Conservation (phyloP, 2,888 invertebrate species). For the Malachius bipustulatus region DNA sequence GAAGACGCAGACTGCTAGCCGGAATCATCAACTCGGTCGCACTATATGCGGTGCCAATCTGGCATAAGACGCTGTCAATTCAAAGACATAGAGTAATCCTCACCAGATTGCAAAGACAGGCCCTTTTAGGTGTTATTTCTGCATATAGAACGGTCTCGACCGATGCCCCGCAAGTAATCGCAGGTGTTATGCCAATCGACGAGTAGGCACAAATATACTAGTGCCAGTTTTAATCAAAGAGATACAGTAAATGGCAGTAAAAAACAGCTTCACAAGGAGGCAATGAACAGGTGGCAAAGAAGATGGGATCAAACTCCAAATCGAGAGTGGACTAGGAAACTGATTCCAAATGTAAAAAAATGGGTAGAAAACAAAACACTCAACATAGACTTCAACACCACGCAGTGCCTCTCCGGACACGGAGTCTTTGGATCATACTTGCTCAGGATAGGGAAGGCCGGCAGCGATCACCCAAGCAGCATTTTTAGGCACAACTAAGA, state of each 20-base stretch:
- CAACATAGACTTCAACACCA: not conserved
- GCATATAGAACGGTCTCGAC: constrained; percentile 4
- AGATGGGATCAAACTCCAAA: not conserved
- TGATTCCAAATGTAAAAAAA: constrained; percentile 1
- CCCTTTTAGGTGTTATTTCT: not conserved
- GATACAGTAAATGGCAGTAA: too few relatives aligned
- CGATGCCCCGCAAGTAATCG: constrained; percentile 5
- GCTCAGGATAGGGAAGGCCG: not conserved
- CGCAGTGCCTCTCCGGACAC: too few relatives aligned
- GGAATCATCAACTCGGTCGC: not conserved
- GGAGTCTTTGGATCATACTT: constrained; percentile 7
- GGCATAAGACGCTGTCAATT: not conserved
- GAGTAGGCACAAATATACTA: not conserved
- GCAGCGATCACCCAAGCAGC: too few relatives aligned
- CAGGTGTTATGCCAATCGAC: not conserved
- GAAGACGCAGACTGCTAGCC: constrained; percentile 2
- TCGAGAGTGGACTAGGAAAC: not conserved
- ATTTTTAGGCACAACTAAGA: too few relatives aligned
- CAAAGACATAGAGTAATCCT: not conserved
- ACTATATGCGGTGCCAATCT: constrained; percentile 8
- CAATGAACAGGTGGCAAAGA: too few relatives aligned
- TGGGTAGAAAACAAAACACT: constrained; percentile 5
- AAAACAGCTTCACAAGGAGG: too few relatives aligned
- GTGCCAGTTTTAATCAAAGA: too few relatives aligned
- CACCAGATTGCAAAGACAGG: not conserved